Base-by-base conservation (phyloP, 2,888 invertebrate species). In the Luperina nickerlii region DNA sequence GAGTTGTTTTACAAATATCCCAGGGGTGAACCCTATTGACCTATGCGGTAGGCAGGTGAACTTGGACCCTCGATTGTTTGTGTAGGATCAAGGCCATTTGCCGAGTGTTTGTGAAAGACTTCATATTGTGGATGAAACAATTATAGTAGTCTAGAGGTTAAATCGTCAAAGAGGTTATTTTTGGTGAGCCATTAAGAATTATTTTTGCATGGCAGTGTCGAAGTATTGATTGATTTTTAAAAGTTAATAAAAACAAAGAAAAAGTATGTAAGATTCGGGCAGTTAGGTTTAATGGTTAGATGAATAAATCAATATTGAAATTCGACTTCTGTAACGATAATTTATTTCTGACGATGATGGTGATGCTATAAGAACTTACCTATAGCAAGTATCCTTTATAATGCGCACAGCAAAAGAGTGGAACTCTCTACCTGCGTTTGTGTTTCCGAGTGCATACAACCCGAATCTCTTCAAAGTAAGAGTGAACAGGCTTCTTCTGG, bases 11-110 rank as follows among this genome's bases (percentile, higher is more conserved):
- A 73, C 70, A 74, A 70, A 82, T 75, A 75, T 24, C 67, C 48
- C 9, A 4, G 27, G 38, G 73, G 67, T 68, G 24, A 71, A 74
- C 27, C 45, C 9, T 74, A 69, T 62, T 74, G 79, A 76, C 63
- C 78, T 68, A 7, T 8, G 27, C 15, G 18, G 54, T 57, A 79
- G 74, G 69, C 78, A 81, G 75, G 81, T 86, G 85, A 78, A 81
- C 81, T 81, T 74, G 42, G 51, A 66, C 27, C 75, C 38, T 38
- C n/a, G 9, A 48, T 2, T 84, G 82, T 86, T 78, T 79, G 70
- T 69, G 74, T 74, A 80, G 85, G 85, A 87, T 54, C 62, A 27
- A 54, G 63, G 69, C 15, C 60, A 32, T 60, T 60, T 60, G 77
- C 65, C 38, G 20, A 20, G 38, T 18, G 20, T 66, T 71, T 68